phyloP scores from a whole-genome alignment of 2,113 vertebrate species.

The Dipodomys spectabilis region DNA sequence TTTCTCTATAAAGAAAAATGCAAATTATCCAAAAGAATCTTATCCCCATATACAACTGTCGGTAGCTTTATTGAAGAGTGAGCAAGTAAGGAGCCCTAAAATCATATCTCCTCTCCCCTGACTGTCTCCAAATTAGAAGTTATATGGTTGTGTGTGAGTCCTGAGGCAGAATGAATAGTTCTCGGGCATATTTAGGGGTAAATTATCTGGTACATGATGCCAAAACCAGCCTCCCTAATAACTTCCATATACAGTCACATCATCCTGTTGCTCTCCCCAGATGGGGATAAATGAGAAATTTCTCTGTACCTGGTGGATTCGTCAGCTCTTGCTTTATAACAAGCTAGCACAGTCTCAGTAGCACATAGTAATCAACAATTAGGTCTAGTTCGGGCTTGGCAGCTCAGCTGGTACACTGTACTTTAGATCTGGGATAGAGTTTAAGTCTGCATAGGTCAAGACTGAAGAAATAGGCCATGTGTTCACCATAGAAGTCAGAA shows the following conservation, averaged over 20 bases:
- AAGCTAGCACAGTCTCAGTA: neutral
- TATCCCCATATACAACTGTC: conserved; percentile 22
- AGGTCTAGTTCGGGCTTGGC: conserved; percentile 55
- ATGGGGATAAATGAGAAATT: conserved; percentile 60
- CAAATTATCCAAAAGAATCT: conserved; percentile 66
- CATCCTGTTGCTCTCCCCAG: conserved; percentile 64
- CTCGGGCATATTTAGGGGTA: neutral
- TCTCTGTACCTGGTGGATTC: conserved; percentile 25
- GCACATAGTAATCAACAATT: neutral
- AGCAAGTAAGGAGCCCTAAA: conserved; percentile 40
- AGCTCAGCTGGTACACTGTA: conserved; percentile 7
- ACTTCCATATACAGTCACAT: conserved; percentile 60
- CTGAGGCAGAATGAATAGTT: conserved; percentile 60
- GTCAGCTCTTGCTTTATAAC: neutral
- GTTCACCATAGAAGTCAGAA: neutral
- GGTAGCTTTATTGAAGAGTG: conserved; percentile 60
- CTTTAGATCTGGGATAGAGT: neutral
- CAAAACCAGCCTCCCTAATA: conserved; percentile 65
- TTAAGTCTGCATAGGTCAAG: neutral
- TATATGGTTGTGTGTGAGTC: conserved; percentile 49
- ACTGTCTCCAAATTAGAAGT: conserved; percentile 44
- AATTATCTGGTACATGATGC: conserved; percentile 59
- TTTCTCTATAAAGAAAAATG: conserved; percentile 56
- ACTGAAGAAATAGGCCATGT: neutral
- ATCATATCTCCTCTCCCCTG: conserved; percentile 45